Evolutionary conservation across 1,140 invertebrate species (phyloP), one percentile per base, ranked within the genome.

Genomic region (Drosophila hydei): DNA sequence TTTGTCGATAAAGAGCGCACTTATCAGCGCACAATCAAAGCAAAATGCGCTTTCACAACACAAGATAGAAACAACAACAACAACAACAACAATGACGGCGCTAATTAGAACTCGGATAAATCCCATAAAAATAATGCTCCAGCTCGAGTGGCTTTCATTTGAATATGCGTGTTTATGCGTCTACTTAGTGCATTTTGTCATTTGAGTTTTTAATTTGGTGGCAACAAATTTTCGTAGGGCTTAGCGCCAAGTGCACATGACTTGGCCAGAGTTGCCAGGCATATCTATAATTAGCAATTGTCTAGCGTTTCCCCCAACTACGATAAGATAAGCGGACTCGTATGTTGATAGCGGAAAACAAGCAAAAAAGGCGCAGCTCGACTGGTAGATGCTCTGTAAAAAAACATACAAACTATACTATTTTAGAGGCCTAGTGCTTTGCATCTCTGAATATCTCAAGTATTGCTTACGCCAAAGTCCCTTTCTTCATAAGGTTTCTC

Each of bases 281-380:
- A 43, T 85, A 77, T 85, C 81, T 84, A 85, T 85, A 84, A 84
- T 84, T 84, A 84, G 80, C 79, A 76, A 84, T 72, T 79, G 79
- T 70, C 48, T 56, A 50, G 51, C 52, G 73, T 33, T 63, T 54
- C 18, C 43, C 42, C 33, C 18, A 21, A 38, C 7, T 18, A 4
- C 33, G 70, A 84, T 84, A 77, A 84, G 80, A 84, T 84, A 85
- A 79, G 48, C 23, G 7, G 40, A 30, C 27, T 54, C 45, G 38
- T 14, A 1, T 5, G 38, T 11, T 55, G 67, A 70, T 70, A 56
- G 30, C 59, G 33, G 7, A 16, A 25, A 25, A 11, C 18, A 43
- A 42, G 38, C 0, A 1, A 4, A 40, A 18, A 12, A 1, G 40
- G 2, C 19, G n/a, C 21, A 1, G 25, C 14, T 30, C 47, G 47